Evolutionary conservation across 2,797 vertebrate species (phyloP).

Genomic region (Lithobates pipiens): DNA sequence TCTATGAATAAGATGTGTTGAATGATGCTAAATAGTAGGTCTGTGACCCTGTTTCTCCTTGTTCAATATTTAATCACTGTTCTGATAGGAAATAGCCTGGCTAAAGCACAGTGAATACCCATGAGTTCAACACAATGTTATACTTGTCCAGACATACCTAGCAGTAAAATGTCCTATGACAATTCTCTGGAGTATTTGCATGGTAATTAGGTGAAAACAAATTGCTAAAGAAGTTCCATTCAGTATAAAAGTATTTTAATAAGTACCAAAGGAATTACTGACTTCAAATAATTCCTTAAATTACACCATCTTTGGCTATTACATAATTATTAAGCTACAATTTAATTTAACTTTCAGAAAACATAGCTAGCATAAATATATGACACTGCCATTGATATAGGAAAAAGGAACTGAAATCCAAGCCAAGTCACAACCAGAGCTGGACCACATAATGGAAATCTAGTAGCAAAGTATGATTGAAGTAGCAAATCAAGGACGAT

Average conservation of each 20-base stretch:
- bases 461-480: no score
- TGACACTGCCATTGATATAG: neutral
- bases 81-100: constrained; percentile 29
- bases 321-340: neutral
- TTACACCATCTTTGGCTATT: neutral
- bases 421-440: no score
- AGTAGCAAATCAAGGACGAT: no score
- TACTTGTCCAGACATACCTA: constrained; percentile 18
- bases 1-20: constrained; percentile 3
- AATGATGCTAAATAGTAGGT: constrained; percentile 18
- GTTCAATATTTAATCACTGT: constrained; percentile 48
- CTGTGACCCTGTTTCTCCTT: constrained; percentile 31
- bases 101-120: constrained; percentile 20
- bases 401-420: no score
- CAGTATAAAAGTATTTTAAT: constrained; percentile 33
- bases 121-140: constrained; percentile 24
- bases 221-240: neutral
- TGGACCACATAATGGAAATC: no score
- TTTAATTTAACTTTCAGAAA: neutral
- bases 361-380: neutral
- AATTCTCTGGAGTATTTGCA: constrained; percentile 3
- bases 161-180: neutral
- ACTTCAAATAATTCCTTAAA: constrained; percentile 5
- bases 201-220: constrained; percentile 31
- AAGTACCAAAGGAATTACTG: constrained; percentile 13